phyloP scores from a whole-genome alignment of 2,797 vertebrate genomes.

The Sebastes itinus region DNA sequence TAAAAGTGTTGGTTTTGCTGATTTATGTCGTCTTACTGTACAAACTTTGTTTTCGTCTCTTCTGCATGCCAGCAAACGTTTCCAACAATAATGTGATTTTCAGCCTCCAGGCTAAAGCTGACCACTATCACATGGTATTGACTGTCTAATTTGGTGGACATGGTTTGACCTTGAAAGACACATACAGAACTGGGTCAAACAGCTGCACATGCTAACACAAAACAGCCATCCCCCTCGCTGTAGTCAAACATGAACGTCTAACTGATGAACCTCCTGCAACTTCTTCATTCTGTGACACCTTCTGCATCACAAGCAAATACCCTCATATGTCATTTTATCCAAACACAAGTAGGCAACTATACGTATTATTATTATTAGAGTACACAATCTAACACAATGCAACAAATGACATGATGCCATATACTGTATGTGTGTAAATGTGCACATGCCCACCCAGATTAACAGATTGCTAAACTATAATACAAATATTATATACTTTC shows the following conservation, averaged over 20 bases:
- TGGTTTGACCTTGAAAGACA: conserved; percentile 63
- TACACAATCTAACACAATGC: no score
- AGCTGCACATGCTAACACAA: conserved; percentile 19
- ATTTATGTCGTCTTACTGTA: background rate
- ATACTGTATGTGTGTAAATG: no score
- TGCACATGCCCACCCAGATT: no score
- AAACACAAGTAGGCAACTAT: no score
- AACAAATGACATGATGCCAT: no score
- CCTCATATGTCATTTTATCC: no score
- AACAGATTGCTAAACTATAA: no score
- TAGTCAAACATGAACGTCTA: background rate
- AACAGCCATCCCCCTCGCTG: background rate
- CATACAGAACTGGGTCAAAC: conserved; percentile 49
- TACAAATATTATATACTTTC: no score
- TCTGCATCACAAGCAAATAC: no score
- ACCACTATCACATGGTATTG: conserved; percentile 50
- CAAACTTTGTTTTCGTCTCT: background rate
- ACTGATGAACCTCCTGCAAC: background rate
- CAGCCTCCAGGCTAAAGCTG: conserved; percentile 40
- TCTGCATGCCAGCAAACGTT: conserved; percentile 5
- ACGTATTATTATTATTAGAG: no score
- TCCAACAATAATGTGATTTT: conserved; percentile 39
- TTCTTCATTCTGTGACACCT: no score
- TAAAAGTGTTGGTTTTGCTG: background rate
- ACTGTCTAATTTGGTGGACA: conserved; percentile 26